Evolutionary conservation across 1,140 invertebrate genomes (phyloP).

Genomic region (Sminthurides bifidus): DNA sequence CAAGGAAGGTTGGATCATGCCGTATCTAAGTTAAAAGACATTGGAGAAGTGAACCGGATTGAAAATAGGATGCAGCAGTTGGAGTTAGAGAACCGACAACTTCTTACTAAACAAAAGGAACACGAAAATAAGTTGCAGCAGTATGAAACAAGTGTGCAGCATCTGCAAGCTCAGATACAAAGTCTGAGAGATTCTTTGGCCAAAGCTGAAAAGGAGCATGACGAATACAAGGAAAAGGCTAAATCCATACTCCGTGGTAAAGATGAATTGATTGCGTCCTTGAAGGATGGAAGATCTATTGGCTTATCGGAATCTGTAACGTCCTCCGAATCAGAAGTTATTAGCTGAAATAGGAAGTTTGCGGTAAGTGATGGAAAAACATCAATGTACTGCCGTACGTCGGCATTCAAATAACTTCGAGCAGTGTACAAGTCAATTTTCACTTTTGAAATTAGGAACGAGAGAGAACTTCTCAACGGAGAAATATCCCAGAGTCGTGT

Average conservation of each 20-base stretch:
- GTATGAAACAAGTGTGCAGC: background rate
- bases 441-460: conserved; percentile 19
- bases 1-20: conserved; percentile 15
- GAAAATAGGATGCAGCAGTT: conserved; percentile 21
- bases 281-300: conserved; percentile 10
- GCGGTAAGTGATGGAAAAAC: conserved; percentile 10
- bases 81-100: conserved; percentile 21
- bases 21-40: conserved; percentile 14
- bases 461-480: conserved; percentile 25
- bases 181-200: conserved; percentile 11
- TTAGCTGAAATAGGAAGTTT: conserved; percentile 18
- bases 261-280: conserved; percentile 25
- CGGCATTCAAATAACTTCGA: background rate
- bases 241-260: conserved; percentile 27
- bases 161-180: conserved; percentile 14
- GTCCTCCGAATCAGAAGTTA: background rate
- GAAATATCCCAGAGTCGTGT: conserved; percentile 25
- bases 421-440: background rate
- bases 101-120: conserved; percentile 6
- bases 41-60: conserved; percentile 11
- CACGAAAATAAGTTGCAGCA: conserved; percentile 2
- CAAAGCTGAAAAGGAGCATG: conserved; percentile 18
- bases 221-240: conserved; percentile 28
- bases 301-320: background rate
- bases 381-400: no score